phyloP scores from a whole-genome alignment of 2,888 invertebrate genomes.

The Andrena marginata region DNA sequence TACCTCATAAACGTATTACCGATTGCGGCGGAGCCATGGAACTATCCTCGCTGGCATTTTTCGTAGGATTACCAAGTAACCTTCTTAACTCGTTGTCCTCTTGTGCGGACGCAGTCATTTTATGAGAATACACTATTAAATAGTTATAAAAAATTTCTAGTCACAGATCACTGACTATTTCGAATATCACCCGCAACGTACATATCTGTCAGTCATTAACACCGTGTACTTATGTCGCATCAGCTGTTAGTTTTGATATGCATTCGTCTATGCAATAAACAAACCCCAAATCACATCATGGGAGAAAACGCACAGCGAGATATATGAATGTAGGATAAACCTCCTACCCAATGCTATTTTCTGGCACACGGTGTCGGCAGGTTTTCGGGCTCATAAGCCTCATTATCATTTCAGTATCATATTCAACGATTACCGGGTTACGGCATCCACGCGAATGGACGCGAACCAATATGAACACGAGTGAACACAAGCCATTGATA shows the following conservation, averaged over 20 bases:
- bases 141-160: slow-evolving; percentile 26
- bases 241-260: slow-evolving; percentile 11
- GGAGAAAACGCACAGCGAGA: too few species aligned
- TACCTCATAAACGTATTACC: slow-evolving; percentile 65
- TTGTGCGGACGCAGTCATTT: slow-evolving; percentile 63
- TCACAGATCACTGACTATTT: slow-evolving; percentile 40
- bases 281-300: too few species aligned
- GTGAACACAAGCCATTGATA: too few species aligned
- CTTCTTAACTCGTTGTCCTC: slow-evolving; percentile 78
- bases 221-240: slow-evolving; percentile 13
- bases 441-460: too few species aligned
- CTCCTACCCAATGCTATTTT: too few species aligned
- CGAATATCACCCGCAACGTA: slow-evolving; percentile 14
- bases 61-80: slow-evolving; percentile 77
- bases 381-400: too few species aligned
- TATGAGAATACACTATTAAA: neutral
- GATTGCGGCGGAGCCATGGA: slow-evolving; percentile 81
- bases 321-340: too few species aligned
- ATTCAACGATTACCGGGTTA: too few species aligned
- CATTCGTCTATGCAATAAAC: neutral
- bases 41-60: slow-evolving; percentile 78
- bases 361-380: too few species aligned
- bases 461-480: too few species aligned
- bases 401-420: too few species aligned
- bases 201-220: neutral